These are phyloP conservation scores for Heliornis fulica DNA, from an alignment of 2,113 vertebrate species.

Conservation along the genomic window DNA sequence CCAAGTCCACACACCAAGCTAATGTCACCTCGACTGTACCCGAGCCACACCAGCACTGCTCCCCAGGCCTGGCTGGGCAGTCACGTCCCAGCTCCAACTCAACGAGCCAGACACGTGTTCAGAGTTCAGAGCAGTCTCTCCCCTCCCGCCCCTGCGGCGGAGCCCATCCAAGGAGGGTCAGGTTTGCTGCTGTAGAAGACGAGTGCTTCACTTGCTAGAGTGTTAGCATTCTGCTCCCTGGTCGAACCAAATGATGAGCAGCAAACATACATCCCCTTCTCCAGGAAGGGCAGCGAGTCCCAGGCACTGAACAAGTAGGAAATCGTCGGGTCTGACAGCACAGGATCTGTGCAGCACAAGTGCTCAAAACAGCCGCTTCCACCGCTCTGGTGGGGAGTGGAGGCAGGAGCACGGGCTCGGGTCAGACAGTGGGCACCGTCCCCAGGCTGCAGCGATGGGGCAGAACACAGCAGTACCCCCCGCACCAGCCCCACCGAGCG, in stretches of 20 bases:
- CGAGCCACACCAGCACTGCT: background rate
- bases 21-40: background rate
- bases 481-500: rapidly evolving
- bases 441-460: rapidly evolving
- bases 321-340: background rate
- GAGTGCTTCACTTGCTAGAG: background rate
- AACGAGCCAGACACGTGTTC: background rate
- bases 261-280: rapidly evolving
- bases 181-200: background rate
- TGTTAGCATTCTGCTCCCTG: rapidly evolving
- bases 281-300: background rate
- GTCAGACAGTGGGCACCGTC: rapidly evolving
- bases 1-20: background rate
- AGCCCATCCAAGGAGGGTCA: background rate
- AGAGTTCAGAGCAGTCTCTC: background rate
- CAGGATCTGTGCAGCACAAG: background rate
- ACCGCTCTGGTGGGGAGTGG: rapidly evolving
- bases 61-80: background rate
- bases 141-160: background rate
- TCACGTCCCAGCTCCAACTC: background rate
- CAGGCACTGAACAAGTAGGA: rapidly evolving
- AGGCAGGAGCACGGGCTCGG: background rate
- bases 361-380: rapidly evolving
- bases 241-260: rapidly evolving
- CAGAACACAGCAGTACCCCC: rapidly evolving